A percentile compares a stretch with the other conserved stretches of the same genome.
Evolutionary conservation across 2,888 invertebrate genomes (phyloP).

Genomic region (Pachliopta kotzebuea): DNA sequence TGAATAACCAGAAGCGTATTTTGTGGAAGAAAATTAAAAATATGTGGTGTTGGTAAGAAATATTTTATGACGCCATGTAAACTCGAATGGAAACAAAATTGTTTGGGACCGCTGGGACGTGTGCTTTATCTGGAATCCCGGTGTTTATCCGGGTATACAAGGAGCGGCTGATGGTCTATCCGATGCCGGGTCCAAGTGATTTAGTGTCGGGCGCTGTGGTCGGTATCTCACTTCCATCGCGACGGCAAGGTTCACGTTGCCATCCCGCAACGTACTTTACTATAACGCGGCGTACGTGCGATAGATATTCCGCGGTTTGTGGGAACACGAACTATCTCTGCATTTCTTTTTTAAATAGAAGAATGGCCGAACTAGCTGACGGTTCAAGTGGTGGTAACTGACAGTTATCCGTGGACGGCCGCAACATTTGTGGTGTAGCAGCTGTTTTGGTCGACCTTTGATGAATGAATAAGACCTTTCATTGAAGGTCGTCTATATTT

Average conservation of each 20-base stretch:
- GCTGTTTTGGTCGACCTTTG: too few relatives aligned
- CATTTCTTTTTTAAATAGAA: too few relatives aligned
- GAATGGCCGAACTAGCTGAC: too few relatives aligned
- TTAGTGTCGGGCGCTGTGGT: conserved; percentile 25
- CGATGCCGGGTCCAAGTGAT: conserved; percentile 20
- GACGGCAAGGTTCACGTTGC: conserved; percentile 35
- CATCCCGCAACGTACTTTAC: conserved; percentile 27
- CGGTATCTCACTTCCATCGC: conserved; percentile 37
- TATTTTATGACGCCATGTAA: background rate
- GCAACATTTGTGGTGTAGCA: too few relatives aligned
- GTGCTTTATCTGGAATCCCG: conserved; percentile 15
- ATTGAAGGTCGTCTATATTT: too few relatives aligned
- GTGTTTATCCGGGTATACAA: conserved; percentile 1
- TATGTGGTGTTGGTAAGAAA: too few relatives aligned
- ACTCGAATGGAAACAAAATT: background rate
- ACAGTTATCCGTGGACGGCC: too few relatives aligned
- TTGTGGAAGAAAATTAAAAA: too few relatives aligned
- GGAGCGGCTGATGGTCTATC: conserved; percentile 19
- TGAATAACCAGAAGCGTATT: too few relatives aligned
- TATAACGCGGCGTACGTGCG: conserved; percentile 41
- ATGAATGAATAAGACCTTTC: too few relatives aligned
- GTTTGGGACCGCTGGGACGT: background rate
- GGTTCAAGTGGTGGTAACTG: too few relatives aligned
- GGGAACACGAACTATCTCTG: conserved; percentile 32
- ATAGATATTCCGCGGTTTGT: conserved; percentile 39